A percentile compares a stretch with the other conserved stretches of the same genome.
Conservation (phyloP, 1,140 invertebrate species). For the Drosophila sproati region DNA sequence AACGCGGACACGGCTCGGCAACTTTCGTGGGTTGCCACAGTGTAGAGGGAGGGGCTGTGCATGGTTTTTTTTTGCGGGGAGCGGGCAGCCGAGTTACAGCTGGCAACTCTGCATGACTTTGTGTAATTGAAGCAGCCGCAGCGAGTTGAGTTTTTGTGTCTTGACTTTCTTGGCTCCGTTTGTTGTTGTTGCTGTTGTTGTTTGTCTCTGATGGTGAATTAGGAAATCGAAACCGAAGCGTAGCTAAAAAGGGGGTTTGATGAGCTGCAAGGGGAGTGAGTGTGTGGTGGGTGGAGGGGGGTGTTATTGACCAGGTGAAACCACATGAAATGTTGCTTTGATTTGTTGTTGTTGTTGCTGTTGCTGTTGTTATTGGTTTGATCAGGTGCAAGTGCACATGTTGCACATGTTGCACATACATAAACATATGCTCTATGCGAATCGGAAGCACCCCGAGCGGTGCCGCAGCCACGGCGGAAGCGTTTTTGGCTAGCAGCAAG, state of each 20-base stretch:
- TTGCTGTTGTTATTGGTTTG: not conserved
- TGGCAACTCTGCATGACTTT: conserved; percentile 64
- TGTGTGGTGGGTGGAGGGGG: not conserved
- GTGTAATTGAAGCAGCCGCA: conserved; percentile 77
- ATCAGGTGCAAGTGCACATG: conserved; percentile 52
- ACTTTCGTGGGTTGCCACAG: conserved; percentile 55
- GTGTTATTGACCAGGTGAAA: conserved; percentile 31
- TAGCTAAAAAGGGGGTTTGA: not conserved
- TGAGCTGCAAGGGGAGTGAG: no score
- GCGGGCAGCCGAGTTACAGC: conserved; percentile 14
- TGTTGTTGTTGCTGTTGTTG: conserved; percentile 5
- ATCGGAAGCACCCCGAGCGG: conserved; percentile 54
- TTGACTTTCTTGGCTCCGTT: conserved; percentile 42
- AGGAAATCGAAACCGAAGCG: conserved; percentile 77
- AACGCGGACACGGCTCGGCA: conserved; percentile 72
- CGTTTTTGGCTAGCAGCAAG: conserved; percentile 36
- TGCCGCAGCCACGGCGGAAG: conserved; percentile 65
- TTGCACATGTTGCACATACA: conserved; percentile 26
- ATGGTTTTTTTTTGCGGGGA: not conserved
- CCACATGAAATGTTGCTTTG: conserved; percentile 20
- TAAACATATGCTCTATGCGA: not conserved
- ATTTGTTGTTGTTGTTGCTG: not conserved
- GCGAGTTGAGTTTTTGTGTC: conserved; percentile 24
- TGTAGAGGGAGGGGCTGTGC: not conserved
- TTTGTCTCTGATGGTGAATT: conserved; percentile 56